Base-by-base conservation (phyloP, 1,140 invertebrate genomes). In the Ooceraea biroi region DNA sequence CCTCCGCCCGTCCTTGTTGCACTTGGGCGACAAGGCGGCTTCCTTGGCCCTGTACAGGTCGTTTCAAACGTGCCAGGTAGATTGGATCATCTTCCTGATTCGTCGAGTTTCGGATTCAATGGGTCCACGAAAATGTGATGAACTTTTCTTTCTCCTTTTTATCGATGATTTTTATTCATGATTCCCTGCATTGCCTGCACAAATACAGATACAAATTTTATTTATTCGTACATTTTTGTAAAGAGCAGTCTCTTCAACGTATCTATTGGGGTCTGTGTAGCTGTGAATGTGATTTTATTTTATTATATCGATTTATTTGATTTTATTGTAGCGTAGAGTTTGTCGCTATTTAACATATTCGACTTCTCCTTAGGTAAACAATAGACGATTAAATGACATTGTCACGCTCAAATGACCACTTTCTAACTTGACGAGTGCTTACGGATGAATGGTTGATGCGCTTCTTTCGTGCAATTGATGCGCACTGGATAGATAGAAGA, bases 1-100 rank as follows among this genome's bases (percentile, higher is more conserved):
- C 91, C 89, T 90, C 89, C 82, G 84, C 88, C 84, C 87, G 80
- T 91, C 91, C 89, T 91, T 86, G 86, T 92, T 90, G 36, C 76
- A 44, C 82, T 60, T 66, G 80, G 57, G 57, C 60, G 63, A 44
- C 58, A 65, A 73, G 66, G 86, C 52, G 71, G 65, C 71, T 85
- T 88, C 61, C 74, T 88, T 85, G 84, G 71, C 63, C 84, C 72
- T 83, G 57, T 88, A 90, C 90, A 87, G 85, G 82, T 84, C 68
- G 74, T 86, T 90, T 68, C 88, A 90, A 60, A 82, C 65, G 57
- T 17, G 83, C 30, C 46, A 30, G 52, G 27, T 44, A 22, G 65
- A 80, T 69, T 7, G 22, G 41, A 30, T 50, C 19, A 78, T 48
- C 55, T 68, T 68, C 57, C 46, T 69, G 36, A 48, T 78, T 50